These are phyloP conservation scores for Rapana venosa DNA, from an alignment of 2,888 invertebrate species.

Conservation along the genomic window DNA sequence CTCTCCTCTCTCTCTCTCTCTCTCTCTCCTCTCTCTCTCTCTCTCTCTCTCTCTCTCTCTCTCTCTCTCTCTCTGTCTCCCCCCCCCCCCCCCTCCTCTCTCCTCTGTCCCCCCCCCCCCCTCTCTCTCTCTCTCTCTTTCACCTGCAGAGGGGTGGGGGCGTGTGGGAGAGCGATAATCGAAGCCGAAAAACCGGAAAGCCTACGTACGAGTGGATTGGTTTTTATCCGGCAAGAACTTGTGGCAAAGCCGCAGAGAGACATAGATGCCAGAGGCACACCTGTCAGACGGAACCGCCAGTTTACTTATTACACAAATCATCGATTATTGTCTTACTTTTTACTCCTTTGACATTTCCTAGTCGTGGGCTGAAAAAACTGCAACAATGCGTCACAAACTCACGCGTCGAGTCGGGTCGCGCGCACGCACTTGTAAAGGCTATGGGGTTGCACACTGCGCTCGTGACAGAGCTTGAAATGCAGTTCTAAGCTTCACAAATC, in stretches of 20 bases:
- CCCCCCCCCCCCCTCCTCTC: background rate
- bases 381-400: background rate
- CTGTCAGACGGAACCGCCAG: background rate
- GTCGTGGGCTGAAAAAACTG: constrained; percentile 1
- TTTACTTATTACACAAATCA: background rate
- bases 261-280: background rate
- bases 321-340: background rate
- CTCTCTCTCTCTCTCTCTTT: background rate
- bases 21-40: background rate
- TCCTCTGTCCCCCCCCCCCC: background rate
- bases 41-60: background rate
- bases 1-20: background rate
- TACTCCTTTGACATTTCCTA: constrained; percentile 17
- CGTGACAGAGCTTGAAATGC: too few species aligned
- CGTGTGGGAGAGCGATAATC: background rate
- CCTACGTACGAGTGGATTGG: background rate
- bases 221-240: background rate
- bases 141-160: background rate
- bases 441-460: background rate
- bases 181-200: background rate
- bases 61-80: background rate
- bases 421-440: background rate
- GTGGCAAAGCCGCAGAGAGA: background rate
- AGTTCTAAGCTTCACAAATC: background rate
- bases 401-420: background rate